phyloP scores from a whole-genome alignment of 2,113 vertebrate species.

The Plotosus lineatus region DNA sequence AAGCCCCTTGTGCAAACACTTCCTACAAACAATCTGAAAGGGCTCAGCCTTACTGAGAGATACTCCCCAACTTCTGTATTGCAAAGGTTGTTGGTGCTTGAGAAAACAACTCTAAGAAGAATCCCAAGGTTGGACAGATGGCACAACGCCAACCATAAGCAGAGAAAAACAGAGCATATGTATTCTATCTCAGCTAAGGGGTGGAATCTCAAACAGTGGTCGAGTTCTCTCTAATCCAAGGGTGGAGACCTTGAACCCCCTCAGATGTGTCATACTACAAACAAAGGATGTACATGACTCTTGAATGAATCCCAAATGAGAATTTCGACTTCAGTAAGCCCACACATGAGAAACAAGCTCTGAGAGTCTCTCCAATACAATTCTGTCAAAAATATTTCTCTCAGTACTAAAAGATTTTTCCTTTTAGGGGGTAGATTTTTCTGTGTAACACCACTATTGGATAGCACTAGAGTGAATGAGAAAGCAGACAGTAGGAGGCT shows the following conservation, averaged over 20 bases:
- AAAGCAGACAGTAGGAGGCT: constrained; percentile 42
- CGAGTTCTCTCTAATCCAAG: constrained; percentile 33
- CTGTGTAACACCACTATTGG: not conserved
- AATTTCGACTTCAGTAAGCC: constrained; percentile 6
- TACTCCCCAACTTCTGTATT: constrained; percentile 32
- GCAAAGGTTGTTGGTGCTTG: constrained; percentile 43
- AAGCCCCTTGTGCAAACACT: constrained; percentile 34
- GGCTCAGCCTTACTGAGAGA: constrained; percentile 18
- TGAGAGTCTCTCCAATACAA: not conserved
- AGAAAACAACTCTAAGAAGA: constrained; percentile 41
- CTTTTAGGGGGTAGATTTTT: not conserved
- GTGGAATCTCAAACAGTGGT: constrained; percentile 27
- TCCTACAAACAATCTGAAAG: constrained; percentile 53
- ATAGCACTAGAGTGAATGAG: constrained; percentile 13
- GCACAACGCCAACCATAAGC: constrained; percentile 30
- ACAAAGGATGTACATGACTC: constrained; percentile 32
- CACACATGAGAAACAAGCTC: not conserved
- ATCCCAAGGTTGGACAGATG: constrained; percentile 48
- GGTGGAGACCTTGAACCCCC: constrained; percentile 26
- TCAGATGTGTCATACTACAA: constrained; percentile 15
- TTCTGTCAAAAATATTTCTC: not conserved
- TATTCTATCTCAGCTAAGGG: constrained; percentile 27
- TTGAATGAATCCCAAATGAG: constrained; percentile 28
- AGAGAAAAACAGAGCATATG: constrained; percentile 33
- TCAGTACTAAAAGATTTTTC: not conserved